phyloP scores from a whole-genome alignment of 2,113 vertebrate genomes.

The Nerophis ophidion region DNA sequence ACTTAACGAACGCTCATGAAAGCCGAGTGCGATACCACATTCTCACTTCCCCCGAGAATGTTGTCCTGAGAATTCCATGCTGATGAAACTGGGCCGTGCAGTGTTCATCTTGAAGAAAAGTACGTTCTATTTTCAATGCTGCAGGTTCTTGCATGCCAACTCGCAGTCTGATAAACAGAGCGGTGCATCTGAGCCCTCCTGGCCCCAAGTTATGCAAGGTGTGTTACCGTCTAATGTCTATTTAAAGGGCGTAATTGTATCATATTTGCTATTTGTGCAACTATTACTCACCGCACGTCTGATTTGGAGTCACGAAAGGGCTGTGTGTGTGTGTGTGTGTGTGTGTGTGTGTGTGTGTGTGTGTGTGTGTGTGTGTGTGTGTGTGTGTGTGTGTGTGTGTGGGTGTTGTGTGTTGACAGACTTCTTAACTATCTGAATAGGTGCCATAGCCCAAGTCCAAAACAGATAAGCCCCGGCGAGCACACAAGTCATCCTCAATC shows the following conservation, averaged over 20 bases:
- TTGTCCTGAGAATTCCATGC: conserved; percentile 17
- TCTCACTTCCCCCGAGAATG: conserved; percentile 22
- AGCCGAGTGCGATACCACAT: conserved; percentile 12
- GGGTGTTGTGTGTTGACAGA: conserved; percentile 46
- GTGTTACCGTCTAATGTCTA: conserved; percentile 10
- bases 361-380: conserved; percentile 27
- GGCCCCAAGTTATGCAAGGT: conserved; percentile 10
- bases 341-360: conserved; percentile 8
- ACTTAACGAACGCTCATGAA: conserved; percentile 4
- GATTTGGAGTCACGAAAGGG: conserved; percentile 11
- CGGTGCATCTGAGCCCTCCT: background rate
- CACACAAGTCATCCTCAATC: conserved; percentile 7
- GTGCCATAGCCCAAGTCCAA: conserved; percentile 47
- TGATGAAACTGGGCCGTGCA: conserved; percentile 23
- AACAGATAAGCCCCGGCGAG: conserved; percentile 49
- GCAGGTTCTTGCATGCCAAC: background rate
- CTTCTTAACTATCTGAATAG: conserved; percentile 53
- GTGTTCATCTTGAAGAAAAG: background rate
- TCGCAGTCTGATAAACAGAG: conserved; percentile 7
- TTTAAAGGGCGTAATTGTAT: conserved; percentile 33
- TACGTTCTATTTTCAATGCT: background rate
- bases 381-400: conserved; percentile 11
- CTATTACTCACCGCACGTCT: conserved; percentile 25
- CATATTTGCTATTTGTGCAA: conserved; percentile 27
- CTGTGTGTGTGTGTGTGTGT: conserved; percentile 1